Evolutionary conservation across 2,113 vertebrate genomes (phyloP).

Genomic region (Pelvicachromis taeniatus): DNA sequence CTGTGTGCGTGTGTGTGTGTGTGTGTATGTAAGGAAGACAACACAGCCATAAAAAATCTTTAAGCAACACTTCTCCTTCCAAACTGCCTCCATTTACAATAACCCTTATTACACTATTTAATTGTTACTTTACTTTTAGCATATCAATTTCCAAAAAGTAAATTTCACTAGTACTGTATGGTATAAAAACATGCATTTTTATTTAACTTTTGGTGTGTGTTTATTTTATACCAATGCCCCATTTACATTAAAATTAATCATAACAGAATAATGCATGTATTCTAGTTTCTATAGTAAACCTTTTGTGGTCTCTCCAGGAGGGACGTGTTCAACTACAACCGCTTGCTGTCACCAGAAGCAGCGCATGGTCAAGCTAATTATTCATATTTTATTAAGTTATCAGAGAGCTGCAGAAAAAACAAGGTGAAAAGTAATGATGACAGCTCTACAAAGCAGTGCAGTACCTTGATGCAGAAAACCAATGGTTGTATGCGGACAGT

Average conservation of each 20-base stretch:
- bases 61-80: background rate
- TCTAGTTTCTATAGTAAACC: background rate
- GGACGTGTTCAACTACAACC: background rate
- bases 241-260: background rate
- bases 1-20: slow-evolving; percentile 14
- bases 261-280: background rate
- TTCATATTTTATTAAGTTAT: background rate
- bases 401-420: background rate
- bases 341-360: background rate
- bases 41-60: background rate
- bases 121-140: background rate
- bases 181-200: background rate
- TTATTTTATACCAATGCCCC: background rate
- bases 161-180: background rate
- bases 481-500: background rate
- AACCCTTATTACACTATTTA: background rate
- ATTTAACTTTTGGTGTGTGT: background rate
- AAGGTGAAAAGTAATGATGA: background rate
- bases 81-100: background rate
- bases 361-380: background rate
- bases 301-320: background rate
- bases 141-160: background rate
- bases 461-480: background rate
- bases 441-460: background rate
- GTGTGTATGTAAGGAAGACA: background rate